A percentile compares a stretch with the other conserved stretches of the same genome.
These are phyloP conservation scores for Poeciliopsis presidionis DNA, from an alignment of 2,797 vertebrate genomes.

Conservation along the genomic window DNA sequence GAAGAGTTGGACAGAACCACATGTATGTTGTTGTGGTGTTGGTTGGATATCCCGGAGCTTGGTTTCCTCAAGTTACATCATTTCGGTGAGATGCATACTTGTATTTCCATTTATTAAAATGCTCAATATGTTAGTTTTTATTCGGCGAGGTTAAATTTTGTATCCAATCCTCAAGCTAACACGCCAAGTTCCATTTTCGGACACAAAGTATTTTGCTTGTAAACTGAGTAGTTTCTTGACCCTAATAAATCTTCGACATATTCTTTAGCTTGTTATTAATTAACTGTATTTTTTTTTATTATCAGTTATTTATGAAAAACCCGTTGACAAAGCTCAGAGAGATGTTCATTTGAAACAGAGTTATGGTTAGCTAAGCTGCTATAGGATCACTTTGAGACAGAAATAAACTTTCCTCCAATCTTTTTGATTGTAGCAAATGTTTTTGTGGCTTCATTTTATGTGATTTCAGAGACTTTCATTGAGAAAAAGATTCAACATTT, in stretches of 20 bases:
- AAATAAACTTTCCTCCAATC: not conserved
- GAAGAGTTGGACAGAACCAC: constrained; percentile 28
- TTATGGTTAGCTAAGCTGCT: not conserved
- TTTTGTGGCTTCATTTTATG: not conserved
- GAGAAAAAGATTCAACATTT: not conserved
- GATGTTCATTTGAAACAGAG: not conserved
- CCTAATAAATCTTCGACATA: not conserved
- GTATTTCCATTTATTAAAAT: accelerated
- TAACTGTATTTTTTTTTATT: not conserved
- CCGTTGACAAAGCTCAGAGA: not conserved
- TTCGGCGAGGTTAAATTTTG: accelerated
- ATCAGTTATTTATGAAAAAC: not conserved
- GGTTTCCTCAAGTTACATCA: not conserved
- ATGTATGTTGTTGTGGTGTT: constrained; percentile 55
- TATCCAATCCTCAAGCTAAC: not conserved
- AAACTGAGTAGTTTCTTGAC: not conserved
- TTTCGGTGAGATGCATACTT: constrained; percentile 17
- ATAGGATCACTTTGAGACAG: not conserved
- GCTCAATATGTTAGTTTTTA: accelerated
- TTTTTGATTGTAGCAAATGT: not conserved
- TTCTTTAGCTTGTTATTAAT: not conserved
- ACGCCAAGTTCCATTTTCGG: constrained; percentile 25
- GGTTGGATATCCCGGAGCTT: not conserved
- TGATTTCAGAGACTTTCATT: not conserved
- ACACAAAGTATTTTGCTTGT: not conserved